phyloP scores from a whole-genome alignment of 2,888 invertebrate species.

The Orgyia antiqua region DNA sequence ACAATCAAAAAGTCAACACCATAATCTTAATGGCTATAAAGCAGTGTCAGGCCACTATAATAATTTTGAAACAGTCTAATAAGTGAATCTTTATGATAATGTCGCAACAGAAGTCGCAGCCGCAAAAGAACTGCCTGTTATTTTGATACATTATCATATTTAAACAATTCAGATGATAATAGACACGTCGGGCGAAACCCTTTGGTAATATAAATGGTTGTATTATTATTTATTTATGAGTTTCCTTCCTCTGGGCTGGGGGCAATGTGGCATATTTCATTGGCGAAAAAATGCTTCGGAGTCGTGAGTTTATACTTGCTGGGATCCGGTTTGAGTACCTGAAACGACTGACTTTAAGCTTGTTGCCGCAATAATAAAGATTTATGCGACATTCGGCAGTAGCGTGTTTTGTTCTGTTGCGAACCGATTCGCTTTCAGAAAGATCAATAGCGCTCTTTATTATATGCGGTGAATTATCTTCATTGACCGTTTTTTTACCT shows the following conservation, averaged over 20 bases:
- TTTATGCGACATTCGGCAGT: constrained; percentile 76
- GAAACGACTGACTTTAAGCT: constrained; percentile 73
- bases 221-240: constrained; percentile 78
- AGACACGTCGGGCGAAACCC: constrained; percentile 76
- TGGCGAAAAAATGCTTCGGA: constrained; percentile 72
- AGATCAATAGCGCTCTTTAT: constrained; percentile 75
- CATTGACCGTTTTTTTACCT: constrained; percentile 56
- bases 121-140: constrained; percentile 68
- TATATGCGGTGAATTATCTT: constrained; percentile 67
- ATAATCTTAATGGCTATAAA: constrained; percentile 59
- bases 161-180: constrained; percentile 78
- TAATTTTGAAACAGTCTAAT: constrained; percentile 75
- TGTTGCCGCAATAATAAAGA: constrained; percentile 77
- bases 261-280: constrained; percentile 74
- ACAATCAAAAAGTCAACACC: constrained; percentile 47
- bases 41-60: constrained; percentile 66
- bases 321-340: constrained; percentile 73
- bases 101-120: constrained; percentile 72
- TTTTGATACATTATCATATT: constrained; percentile 79
- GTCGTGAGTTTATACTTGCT: constrained; percentile 71
- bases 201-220: constrained; percentile 78
- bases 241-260: constrained; percentile 71
- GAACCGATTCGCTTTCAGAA: constrained; percentile 72
- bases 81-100: constrained; percentile 77
- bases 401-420: constrained; percentile 76